Evolutionary conservation across 1,140 invertebrate species (phyloP), one percentile per base, ranked within the genome.

Genomic region (Zaprionus vittiger): DNA sequence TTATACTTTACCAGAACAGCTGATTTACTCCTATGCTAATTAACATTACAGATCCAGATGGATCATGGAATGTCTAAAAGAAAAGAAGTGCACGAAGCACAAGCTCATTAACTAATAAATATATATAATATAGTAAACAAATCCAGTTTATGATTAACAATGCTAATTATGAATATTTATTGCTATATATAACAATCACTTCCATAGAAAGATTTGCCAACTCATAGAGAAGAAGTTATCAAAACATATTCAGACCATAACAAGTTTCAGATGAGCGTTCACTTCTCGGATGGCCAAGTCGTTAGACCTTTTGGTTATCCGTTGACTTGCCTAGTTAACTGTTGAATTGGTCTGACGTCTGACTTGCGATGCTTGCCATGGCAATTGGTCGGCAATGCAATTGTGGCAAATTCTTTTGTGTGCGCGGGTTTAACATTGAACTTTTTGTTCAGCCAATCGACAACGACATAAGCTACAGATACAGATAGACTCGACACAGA

Each of bases 371-470:
- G 14, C 24, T 62, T 26, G 28, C 49, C 52, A 55, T 71, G 68
- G 60, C 73, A 76, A 76, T 76, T 63, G 61, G 17, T 28, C 63
- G 15, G 54, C 22, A 57, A 26, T 63, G 52, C 54, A 59, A 87
- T 80, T 82, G 79, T 90, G 85, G 85, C 82, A 89, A 89, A 89
- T 89, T 89, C 85, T 85, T 89, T 89, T 90, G 72, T 89, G 57
- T 67, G 55, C 52, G 52, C 28, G 44, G 28, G 38, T 79, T 91
- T 90, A 90, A 86, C 85, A 90, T 90, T 90, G 85, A 90, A 90
- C 85, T 90, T 90, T 90, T 90, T 78, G 77, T 76, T 64, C 37
- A 56, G 26, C 62, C 37, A 34, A 63, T 34, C 9, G 47, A 70
- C 57, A 55, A 54, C 68, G 67, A 76, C 73, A 80, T 56, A 52